Evolutionary conservation across 1,140 invertebrate species (phyloP), one percentile per base, ranked within the genome.

Genomic region (Papilio polyxenes): DNA sequence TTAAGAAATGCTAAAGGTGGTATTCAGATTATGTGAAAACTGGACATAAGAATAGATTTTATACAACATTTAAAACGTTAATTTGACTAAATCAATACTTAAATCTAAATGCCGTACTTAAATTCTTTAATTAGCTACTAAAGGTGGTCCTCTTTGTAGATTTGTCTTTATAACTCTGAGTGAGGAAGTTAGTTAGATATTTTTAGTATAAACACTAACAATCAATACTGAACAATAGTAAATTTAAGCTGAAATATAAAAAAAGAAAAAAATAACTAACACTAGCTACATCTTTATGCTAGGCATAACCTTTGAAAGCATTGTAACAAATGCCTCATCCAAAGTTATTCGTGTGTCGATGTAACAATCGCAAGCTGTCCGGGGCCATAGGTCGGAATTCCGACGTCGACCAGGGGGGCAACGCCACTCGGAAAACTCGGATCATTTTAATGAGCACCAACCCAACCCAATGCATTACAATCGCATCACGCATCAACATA

Each of bases 381-480:
- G 84, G 75, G 86, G 86, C 65, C 83, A 87, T 76, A 87, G 86
- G 86, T 87, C 86, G 84, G 81, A 82, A 85, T 84, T 83, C 83
- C 81, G 59, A 76, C 53, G 53, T 53, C 79, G 81, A 53, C 81
- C 75, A 83, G 82, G 82, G 83, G 83, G 84, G 84, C 81, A 80
- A 83, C 83, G 81, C 76, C 81, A 81, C 56, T 84, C 76, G 82
- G 84, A 83, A 85, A 84, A 83, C 83, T 82, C 79, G 75, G 78
- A 75, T 72, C 74, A 80, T 88, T 84, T 81, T 79, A 83, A 87
- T 83, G 56, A 82, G 62, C 78, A 49, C 81, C 82, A 76, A 81
- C 77, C 17, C 48, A n/a, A 65, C 65, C 40, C 77, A 15, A 79
- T 62, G 13, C 77, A 15, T n/a, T 79, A n/a, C 77, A 79, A 79